These are phyloP conservation scores for Drosophila aldrichi DNA, from an alignment of 2,888 invertebrate genomes.

Conservation along the genomic window DNA sequence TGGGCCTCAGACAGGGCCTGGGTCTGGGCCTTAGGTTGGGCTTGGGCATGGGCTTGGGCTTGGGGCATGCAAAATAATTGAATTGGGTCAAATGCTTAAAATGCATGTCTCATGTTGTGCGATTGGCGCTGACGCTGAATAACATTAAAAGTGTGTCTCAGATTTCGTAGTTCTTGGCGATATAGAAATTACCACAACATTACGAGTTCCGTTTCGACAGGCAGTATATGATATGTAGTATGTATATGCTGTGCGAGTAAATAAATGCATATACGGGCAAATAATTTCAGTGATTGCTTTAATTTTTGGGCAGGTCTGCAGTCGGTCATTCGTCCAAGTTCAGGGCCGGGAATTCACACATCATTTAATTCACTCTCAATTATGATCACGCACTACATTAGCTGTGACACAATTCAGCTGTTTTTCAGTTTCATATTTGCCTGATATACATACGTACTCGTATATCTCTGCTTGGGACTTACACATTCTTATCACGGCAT, in stretches of 20 bases:
- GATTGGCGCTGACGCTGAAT: conserved; percentile 33
- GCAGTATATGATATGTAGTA: neutral
- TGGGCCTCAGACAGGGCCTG: neutral
- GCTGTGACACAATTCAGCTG: conserved; percentile 24
- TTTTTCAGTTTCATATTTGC: conserved; percentile 8
- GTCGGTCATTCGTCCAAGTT: conserved; percentile 38
- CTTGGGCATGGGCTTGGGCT: neutral
- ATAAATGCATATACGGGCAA: conserved; percentile 16
- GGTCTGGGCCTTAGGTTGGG: neutral
- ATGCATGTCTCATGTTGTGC: conserved; percentile 48
- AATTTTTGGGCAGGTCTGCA: conserved; percentile 32
- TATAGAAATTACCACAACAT: conserved; percentile 1
- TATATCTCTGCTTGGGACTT: conserved; percentile 23
- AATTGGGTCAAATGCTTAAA: conserved; percentile 73
- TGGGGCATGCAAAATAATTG: conserved; percentile 59
- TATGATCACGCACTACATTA: conserved; percentile 27
- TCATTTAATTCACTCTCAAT: conserved; percentile 48
- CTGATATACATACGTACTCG: neutral
- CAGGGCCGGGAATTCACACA: conserved; percentile 55
- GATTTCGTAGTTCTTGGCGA: conserved; percentile 26
- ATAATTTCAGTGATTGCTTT: conserved; percentile 29
- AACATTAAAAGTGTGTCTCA: conserved; percentile 39
- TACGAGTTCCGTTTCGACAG: conserved; percentile 1
- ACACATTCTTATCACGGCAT: conserved; percentile 23
- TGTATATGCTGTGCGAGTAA: neutral